Base-by-base conservation (phyloP, 2,888 invertebrate genomes). In the Alloplasta piceator region DNA sequence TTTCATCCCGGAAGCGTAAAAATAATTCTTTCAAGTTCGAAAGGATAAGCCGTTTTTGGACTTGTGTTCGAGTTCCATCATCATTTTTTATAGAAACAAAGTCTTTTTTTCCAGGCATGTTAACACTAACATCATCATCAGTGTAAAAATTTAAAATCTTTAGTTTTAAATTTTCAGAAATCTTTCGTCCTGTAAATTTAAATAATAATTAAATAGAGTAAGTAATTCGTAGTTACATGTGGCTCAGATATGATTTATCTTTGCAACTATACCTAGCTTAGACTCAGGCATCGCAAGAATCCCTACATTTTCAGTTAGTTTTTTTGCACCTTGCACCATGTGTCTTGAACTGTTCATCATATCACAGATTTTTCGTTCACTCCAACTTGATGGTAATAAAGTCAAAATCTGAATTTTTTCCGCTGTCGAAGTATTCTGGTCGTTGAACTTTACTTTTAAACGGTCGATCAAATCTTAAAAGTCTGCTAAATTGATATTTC, bases 261-360 rank as follows among this genome's bases (percentile, higher is more conserved):
- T 39, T 50, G 26, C 14, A 38, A n/a, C n/a, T 26, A 48, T 56
- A 46, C 71, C 66, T 63, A 82, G 41, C 56, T 56, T 64, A 4
- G 36, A n/a, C 38, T 39, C 38, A 43, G 73, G 46, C 36, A n/a
- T 61, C 38, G 64, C 16, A 10, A 73, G 14, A 39, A 84, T 64
- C 9, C 66, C 84, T 55, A 72, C 52, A 6, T 50, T 70, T 38
- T 67, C 48, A 6, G 6, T 50, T 10, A 79, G 48, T 50, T 64
- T 26, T 71, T 67, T 71, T 5, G 76, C 70, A 36, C 6, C 41
- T 14, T 16, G 46, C 12, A 56, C 80, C 58, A 78, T 56, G 43
- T 81, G 36, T 64, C 66, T 43, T 9, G n/a, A n/a, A n/a, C n/a
- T n/a, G n/a, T n/a, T n/a, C n/a, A n/a, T n/a, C n/a, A n/a, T n/a